These are phyloP conservation scores for Amblyjoppa proteus DNA, from an alignment of 2,888 invertebrate genomes.

Conservation along the genomic window DNA sequence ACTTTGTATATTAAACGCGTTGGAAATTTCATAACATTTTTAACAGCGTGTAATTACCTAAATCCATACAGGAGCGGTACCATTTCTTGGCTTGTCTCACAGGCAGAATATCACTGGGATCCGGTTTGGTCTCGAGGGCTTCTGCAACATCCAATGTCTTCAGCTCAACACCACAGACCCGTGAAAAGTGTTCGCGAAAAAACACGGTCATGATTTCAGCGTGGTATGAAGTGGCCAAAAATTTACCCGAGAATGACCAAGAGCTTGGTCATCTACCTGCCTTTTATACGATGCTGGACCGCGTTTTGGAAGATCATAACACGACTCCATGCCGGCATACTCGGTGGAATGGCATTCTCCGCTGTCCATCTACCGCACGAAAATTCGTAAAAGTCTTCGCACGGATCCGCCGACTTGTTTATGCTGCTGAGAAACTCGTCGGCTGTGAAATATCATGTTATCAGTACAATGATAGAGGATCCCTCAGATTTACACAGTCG, in stretches of 20 bases:
- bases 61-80: not conserved
- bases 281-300: slow-evolving; percentile 61
- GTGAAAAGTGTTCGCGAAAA: no score
- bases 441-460: slow-evolving; percentile 45
- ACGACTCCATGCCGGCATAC: slow-evolving; percentile 67
- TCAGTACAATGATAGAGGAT: not conserved
- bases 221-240: no score
- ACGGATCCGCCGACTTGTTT: slow-evolving; percentile 72
- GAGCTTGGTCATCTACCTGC: not conserved
- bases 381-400: slow-evolving; percentile 76
- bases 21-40: no score
- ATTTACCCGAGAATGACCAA: no score
- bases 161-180: no score
- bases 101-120: no score
- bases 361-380: slow-evolving; percentile 73
- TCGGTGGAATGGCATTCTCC: slow-evolving; percentile 70
- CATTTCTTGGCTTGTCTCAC: slow-evolving; percentile 1
- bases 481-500: no score
- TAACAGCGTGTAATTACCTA: not conserved
- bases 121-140: slow-evolving; percentile 6
- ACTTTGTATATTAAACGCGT: no score
- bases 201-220: no score
- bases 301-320: slow-evolving; percentile 60
- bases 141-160: no score
- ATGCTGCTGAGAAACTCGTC: slow-evolving; percentile 66